These are phyloP conservation scores for Eptesicus fuscus DNA, from an alignment of 2,113 vertebrate genomes.

Conservation along the genomic window DNA sequence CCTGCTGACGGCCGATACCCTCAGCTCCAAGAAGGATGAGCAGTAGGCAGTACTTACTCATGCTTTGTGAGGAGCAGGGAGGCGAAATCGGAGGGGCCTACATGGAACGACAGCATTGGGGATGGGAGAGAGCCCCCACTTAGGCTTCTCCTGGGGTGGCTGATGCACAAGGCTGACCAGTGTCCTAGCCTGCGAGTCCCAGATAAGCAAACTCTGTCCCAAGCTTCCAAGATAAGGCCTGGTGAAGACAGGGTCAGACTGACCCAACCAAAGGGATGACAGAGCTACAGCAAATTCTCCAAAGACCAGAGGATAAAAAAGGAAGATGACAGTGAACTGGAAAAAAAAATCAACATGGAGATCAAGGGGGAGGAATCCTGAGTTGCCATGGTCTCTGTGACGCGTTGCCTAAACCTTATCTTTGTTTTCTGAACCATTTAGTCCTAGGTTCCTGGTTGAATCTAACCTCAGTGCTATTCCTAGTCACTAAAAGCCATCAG, in stretches of 20 bases:
- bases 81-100: not conserved
- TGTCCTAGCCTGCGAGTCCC: not conserved
- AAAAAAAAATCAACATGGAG: not conserved
- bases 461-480: not conserved
- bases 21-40: not conserved
- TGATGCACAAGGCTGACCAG: not conserved
- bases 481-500: constrained; percentile 46
- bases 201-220: not conserved
- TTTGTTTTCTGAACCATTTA: constrained; percentile 21
- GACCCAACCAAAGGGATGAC: not conserved
- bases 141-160: not conserved
- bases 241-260: not conserved
- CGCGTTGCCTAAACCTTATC: not conserved
- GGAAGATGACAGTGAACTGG: not conserved
- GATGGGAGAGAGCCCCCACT: too few species aligned
- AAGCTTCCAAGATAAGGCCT: not conserved
- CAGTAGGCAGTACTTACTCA: not conserved
- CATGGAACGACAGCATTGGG: not conserved
- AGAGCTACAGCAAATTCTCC: not conserved
- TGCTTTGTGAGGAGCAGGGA: not conserved
- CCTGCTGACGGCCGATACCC: not conserved
- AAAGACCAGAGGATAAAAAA: not conserved
- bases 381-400: constrained; percentile 35
- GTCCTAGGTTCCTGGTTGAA: constrained; percentile 52
- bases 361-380: not conserved